Conservation (phyloP, 2,797 vertebrate species). For the Podarcis lilfordi region DNA sequence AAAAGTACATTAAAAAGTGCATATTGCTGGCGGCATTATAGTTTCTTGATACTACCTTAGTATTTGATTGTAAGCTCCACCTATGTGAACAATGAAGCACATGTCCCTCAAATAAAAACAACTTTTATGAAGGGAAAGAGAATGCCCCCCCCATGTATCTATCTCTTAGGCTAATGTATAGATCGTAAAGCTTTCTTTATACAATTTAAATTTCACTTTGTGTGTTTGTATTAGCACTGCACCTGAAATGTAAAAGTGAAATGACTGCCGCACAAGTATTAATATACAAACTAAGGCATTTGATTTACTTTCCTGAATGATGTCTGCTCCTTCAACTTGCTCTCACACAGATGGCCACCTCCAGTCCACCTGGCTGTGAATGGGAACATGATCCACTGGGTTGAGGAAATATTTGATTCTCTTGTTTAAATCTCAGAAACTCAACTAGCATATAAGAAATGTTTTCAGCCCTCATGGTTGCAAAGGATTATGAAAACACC, state of each 20-base stretch:
- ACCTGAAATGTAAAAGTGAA: slow-evolving; percentile 50
- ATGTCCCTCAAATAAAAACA: not conserved
- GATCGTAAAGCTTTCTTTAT: slow-evolving; percentile 3
- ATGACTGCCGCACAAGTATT: not conserved
- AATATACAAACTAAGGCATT: not conserved
- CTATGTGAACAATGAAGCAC: not conserved
- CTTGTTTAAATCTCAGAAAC: not conserved
- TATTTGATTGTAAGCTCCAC: not conserved
- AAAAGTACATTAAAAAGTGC: not conserved
- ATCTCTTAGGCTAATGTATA: not conserved
- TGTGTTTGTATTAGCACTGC: slow-evolving; percentile 37
- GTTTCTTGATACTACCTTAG: not conserved
- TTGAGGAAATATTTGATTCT: not conserved
- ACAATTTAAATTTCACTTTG: slow-evolving; percentile 13
- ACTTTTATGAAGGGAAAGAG: not conserved
- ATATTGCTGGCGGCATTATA: not conserved
- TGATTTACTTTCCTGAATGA: not conserved
- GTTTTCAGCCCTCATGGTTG: not conserved
- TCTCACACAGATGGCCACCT: not conserved
- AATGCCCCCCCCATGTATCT: not conserved
- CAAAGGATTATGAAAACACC: not conserved
- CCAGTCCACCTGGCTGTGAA: not conserved
- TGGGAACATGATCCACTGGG: not conserved
- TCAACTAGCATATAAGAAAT: not conserved
- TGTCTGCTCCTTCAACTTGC: not conserved